Evolutionary conservation across 2,888 invertebrate species (phyloP).

Genomic region (Brenthis ino): DNA sequence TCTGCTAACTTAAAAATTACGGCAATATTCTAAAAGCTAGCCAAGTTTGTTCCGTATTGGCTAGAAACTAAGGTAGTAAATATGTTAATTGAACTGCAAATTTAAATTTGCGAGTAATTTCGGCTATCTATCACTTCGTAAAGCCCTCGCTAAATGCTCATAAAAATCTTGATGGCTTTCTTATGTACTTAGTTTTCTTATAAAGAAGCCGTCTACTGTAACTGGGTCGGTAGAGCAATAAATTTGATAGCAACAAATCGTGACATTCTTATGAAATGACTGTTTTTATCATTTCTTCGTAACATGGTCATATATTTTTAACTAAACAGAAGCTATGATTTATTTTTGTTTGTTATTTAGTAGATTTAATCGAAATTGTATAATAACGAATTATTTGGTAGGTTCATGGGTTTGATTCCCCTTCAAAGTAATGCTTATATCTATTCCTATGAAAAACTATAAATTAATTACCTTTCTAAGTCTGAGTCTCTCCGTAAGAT

Average conservation of each 20-base stretch:
- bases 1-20: conserved; percentile 5
- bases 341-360: not conserved
- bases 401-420: too few relatives aligned
- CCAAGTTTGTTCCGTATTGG: conserved; percentile 35
- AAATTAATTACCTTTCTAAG: too few relatives aligned
- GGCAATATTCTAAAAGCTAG: conserved; percentile 17
- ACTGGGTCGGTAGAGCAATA: conserved; percentile 18
- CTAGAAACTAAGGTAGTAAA: conserved; percentile 33
- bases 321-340: not conserved
- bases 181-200: conserved; percentile 46
- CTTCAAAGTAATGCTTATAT: too few relatives aligned
- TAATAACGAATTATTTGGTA: too few relatives aligned
- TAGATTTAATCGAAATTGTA: too few relatives aligned
- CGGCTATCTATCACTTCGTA: conserved; percentile 57
- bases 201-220: conserved; percentile 21
- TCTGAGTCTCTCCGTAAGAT: too few relatives aligned
- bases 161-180: conserved; percentile 64
- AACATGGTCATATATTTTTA: not conserved
- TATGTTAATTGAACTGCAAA: conserved; percentile 9
- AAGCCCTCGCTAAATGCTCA: conserved; percentile 61
- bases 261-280: conserved; percentile 2
- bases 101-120: conserved; percentile 39
- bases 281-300: conserved; percentile 1
- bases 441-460: too few relatives aligned
- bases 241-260: conserved; percentile 11